Evolutionary conservation across 2,888 invertebrate genomes (phyloP).

Genomic region (Drosophila prostipennis): DNA sequence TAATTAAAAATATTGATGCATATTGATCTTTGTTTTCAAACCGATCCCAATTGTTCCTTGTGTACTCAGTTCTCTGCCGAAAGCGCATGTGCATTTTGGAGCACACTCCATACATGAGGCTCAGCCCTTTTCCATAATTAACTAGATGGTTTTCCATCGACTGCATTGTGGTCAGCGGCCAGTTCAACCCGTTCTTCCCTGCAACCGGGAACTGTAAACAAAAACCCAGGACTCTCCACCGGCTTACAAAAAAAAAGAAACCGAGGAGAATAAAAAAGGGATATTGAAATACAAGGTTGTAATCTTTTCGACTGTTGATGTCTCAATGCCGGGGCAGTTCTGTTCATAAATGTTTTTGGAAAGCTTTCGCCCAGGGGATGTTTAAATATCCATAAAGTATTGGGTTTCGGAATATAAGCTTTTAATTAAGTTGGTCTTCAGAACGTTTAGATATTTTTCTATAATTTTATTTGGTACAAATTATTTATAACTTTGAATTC

Average conservation of each 20-base stretch:
- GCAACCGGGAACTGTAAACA: slow-evolving; percentile 34
- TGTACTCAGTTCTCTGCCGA: slow-evolving; percentile 13
- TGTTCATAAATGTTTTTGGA: not conserved
- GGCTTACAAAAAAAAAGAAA: slow-evolving; percentile 7
- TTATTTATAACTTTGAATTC: too few relatives aligned
- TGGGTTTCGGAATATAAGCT: slow-evolving; percentile 5
- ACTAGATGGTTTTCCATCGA: slow-evolving; percentile 73
- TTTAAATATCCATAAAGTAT: slow-evolving; percentile 25
- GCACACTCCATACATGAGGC: slow-evolving; percentile 43
- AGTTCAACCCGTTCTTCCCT: slow-evolving; percentile 32
- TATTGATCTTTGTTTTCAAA: not conserved
- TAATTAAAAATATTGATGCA: too few relatives aligned
- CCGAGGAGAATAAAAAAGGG: slow-evolving; percentile 2
- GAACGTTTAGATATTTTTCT: too few relatives aligned
- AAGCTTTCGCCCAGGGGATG: slow-evolving; percentile 1
- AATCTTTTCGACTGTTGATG: slow-evolving; percentile 35
- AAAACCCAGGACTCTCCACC: slow-evolving; percentile 30
- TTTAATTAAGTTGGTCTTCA: slow-evolving; percentile 4
- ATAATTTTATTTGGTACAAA: too few relatives aligned
- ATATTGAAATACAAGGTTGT: slow-evolving; percentile 40
- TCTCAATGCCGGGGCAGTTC: slow-evolving; percentile 25
- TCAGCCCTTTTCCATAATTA: slow-evolving; percentile 70
- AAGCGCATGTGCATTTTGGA: slow-evolving; percentile 71
- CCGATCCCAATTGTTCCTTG: not conserved
- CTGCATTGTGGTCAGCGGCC: slow-evolving; percentile 46